A percentile compares a stretch with the other conserved stretches of the same genome.
Evolutionary conservation across 2,888 invertebrate genomes (phyloP).

Genomic region (Tachina lurida): DNA sequence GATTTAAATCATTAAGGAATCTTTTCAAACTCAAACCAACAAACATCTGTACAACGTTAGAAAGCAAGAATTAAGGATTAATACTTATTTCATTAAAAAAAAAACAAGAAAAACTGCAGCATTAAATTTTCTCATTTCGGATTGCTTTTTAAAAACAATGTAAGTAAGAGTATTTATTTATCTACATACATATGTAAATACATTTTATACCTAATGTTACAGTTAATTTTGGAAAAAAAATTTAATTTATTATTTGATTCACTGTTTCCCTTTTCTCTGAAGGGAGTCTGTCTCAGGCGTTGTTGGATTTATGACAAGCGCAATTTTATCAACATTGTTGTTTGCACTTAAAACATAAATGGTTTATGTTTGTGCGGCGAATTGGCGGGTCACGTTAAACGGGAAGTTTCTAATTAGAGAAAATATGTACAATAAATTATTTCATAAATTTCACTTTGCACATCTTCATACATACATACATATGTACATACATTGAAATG

Average conservation of each 20-base stretch:
- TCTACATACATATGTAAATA: not conserved
- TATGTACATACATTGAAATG: not conserved
- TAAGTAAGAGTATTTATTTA: conserved; percentile 79
- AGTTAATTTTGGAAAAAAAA: too few species aligned
- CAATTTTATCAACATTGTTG: conserved; percentile 30
- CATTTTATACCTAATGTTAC: not conserved
- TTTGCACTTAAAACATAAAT: not conserved
- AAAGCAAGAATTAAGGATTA: conserved; percentile 49
- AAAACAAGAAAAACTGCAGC: not conserved
- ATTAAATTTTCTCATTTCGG: conserved; percentile 67
- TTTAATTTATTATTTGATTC: too few species aligned
- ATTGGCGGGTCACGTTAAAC: conserved; percentile 46
- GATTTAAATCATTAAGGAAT: conserved; percentile 61
- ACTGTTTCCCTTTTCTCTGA: not conserved
- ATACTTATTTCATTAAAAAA: not conserved
- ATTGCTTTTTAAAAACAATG: conserved; percentile 82
- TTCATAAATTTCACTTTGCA: conserved; percentile 16
- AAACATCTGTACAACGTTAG: not conserved
- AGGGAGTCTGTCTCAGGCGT: not conserved
- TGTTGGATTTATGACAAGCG: not conserved
- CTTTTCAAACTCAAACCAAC: conserved; percentile 31
- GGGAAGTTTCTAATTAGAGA: conserved; percentile 68
- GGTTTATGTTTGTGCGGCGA: conserved; percentile 3
- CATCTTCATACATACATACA: not conserved
- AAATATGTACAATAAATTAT: conserved; percentile 21